Base-by-base conservation (phyloP, 2,113 vertebrate genomes). In the Vanacampus margaritifer region DNA sequence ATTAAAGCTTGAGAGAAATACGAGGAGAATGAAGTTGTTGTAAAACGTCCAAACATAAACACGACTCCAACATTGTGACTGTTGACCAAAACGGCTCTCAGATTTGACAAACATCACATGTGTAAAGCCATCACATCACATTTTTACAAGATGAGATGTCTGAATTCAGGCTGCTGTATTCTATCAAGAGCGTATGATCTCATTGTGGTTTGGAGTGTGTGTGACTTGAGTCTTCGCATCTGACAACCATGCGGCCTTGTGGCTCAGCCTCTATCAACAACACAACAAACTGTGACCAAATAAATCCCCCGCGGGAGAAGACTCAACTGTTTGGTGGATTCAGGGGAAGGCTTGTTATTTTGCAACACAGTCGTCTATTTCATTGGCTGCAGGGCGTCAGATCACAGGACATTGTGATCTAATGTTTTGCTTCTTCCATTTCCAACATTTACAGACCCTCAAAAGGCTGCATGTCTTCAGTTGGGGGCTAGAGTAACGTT, bases 121-220 rank as follows among this genome's bases (percentile, higher is more conserved):
- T 59, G 46, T n/a, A 65, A 68, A 10, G 2, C 13, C n/a, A 61
- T 23, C 26, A 63, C 60, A 54, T 54, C 23, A 13, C 23, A 26
- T 54, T 54, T 54, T 3, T 35, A 41, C 21, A 26, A 1, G n/a
- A 39, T 37, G 39, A 32, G 79, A 82, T 65, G 36, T 0, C 63
- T 61, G 63, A 68, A 45, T 57, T 64, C 16, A 46, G 65, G 66
- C 21, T 41, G 60, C 14, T 0, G 59, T 37, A n/a, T 51, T 46
- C 13, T 26, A 45, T 45, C n/a, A 58, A 50, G 35, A 70, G 16
- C 14, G 48, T 12, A 68, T 76, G 65, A 76, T 69, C 73, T 80
- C 84, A 83, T 72, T 35, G 0, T 60, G 65, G 61, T 71, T 9
- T 58, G 23, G 65, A 72, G 37, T 54, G 32, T 37, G 51, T 75